Percentiles rank a stretch among this genome's conserved stretches.
These are phyloP conservation scores for Propsilocerus akamusi DNA, from an alignment of 1,140 invertebrate species.

Conservation along the genomic window DNA sequence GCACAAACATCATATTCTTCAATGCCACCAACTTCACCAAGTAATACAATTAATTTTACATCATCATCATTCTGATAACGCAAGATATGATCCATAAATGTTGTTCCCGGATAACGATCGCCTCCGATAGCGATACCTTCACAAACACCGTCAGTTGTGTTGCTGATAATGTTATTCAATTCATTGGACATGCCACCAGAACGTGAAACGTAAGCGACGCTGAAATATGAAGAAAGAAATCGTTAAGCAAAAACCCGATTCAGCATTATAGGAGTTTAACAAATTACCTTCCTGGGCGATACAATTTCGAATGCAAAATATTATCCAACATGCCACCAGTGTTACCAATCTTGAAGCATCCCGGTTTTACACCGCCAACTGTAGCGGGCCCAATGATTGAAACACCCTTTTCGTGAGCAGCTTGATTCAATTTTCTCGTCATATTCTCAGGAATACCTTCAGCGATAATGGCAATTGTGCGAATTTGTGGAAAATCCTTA, in stretches of 20 bases:
- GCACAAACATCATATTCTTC: slow-evolving; percentile 96
- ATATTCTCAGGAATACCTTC: slow-evolving; percentile 98
- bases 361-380: slow-evolving; percentile 94
- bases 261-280: not conserved
- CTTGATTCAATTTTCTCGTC: slow-evolving; percentile 84
- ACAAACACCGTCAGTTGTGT: slow-evolving; percentile 91
- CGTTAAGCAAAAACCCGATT: no score
- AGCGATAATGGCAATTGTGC: slow-evolving; percentile 95
- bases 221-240: slow-evolving; percentile 19
- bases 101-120: slow-evolving; percentile 94
- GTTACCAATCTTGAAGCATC: slow-evolving; percentile 99
- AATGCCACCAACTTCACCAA: slow-evolving; percentile 97
- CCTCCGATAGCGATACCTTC: slow-evolving; percentile 99
- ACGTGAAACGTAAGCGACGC: slow-evolving; percentile 93
- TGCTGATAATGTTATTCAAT: slow-evolving; percentile 95
- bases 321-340: slow-evolving; percentile 99
- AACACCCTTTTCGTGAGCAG: slow-evolving; percentile 61
- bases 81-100: slow-evolving; percentile 94
- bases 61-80: slow-evolving; percentile 57
- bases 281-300: slow-evolving; percentile 63
- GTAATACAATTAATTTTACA: slow-evolving; percentile 85
- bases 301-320: slow-evolving; percentile 92
- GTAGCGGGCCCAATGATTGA: slow-evolving; percentile 93
- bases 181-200: slow-evolving; percentile 99
- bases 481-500: slow-evolving; percentile 80